A percentile compares a stretch with the other conserved stretches of the same genome.
These are phyloP conservation scores for Rhea americana DNA, from an alignment of 2,113 vertebrate species.

Conservation along the genomic window DNA sequence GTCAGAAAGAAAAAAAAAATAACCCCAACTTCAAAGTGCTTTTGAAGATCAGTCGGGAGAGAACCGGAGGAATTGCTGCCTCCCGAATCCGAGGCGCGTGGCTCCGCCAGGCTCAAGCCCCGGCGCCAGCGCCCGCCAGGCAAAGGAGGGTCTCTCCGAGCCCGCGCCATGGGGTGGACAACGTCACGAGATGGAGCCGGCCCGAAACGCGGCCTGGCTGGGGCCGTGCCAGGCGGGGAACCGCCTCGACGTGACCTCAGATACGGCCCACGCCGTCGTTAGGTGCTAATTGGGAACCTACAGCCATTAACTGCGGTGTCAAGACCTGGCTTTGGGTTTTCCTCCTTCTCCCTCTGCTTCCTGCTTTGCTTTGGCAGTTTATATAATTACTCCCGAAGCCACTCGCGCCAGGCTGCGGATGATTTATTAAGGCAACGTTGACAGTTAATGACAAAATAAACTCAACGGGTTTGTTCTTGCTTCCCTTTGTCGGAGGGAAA, in stretches of 20 bases:
- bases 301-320: neutral
- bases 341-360: neutral
- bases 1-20: neutral
- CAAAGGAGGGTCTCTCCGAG: accelerated
- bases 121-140: no score
- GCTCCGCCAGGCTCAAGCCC: no score
- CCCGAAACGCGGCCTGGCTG: neutral
- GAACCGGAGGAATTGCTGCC: neutral
- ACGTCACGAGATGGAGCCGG: neutral
- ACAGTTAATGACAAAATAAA: neutral
- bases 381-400: neutral
- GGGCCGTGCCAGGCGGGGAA: no score
- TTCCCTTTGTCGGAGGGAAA: neutral
- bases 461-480: neutral
- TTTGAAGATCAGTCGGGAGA: constrained; percentile 9
- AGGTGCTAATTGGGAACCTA: neutral
- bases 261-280: neutral
- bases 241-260: neutral
- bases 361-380: neutral
- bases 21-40: neutral
- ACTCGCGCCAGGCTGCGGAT: neutral
- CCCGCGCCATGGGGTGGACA: neutral
- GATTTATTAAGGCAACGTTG: neutral
- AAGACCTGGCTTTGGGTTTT: neutral
- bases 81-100: neutral